Conservation (phyloP, 2,797 vertebrate genomes). For the Liasis olivaceus region DNA sequence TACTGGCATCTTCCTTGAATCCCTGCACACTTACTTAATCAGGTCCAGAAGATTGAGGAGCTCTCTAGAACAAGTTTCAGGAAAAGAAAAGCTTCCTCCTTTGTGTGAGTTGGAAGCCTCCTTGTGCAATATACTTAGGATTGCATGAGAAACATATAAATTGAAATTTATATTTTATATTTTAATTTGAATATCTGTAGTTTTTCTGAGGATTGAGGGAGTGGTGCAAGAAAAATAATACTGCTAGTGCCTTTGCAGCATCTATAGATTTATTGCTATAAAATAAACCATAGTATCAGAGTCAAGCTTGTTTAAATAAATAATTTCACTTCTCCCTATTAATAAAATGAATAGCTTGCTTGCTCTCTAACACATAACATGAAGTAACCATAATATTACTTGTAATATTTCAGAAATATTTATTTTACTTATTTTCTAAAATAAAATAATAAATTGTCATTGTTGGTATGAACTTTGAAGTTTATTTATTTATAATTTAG, state of each 20-base stretch:
- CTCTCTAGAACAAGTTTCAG: neutral
- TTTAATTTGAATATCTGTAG: neutral
- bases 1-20: neutral
- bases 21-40: neutral
- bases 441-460: neutral
- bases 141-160: neutral
- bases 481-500: neutral
- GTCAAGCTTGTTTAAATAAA: neutral
- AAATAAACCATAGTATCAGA: neutral
- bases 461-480: neutral
- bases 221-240: neutral
- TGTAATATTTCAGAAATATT: neutral
- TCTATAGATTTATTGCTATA: neutral
- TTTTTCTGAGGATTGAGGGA: neutral
- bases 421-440: slow-evolving; percentile 1
- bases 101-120: neutral
- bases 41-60: too few relatives aligned
- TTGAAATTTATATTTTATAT: neutral
- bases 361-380: neutral
- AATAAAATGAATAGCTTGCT: neutral
- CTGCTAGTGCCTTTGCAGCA: neutral
- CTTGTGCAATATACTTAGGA: neutral
- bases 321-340: neutral
- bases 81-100: neutral
- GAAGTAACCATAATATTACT: neutral